Evolutionary conservation across 2,797 vertebrate genomes (phyloP), one percentile per base, ranked within the genome.

Genomic region (Staurois parvus): DNA sequence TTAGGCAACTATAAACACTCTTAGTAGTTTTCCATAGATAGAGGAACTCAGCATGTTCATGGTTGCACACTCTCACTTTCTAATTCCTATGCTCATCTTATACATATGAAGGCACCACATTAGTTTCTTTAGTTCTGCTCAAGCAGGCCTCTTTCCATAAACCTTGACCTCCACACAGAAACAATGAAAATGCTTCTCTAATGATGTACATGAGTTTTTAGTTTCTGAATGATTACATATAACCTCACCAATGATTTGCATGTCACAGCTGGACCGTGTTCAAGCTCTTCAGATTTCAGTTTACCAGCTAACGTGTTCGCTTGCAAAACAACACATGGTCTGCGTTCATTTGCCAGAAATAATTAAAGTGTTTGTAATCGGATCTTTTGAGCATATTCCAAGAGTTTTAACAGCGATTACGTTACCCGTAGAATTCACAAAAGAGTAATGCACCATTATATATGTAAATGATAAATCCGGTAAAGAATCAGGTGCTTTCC

Each of bases 261-360:
- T 32, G 30, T 26, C 40, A 52, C 21, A 66, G 59, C 42, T 40
- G 72, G 72, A 82, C 37, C 28, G 32, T 37, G 21, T 83, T 83
- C 72, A 83, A 83, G 48, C 81, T 75, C 37, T 75, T 83, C 59
- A 75, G 34, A 74, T 83, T 83, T 75, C 72, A 83, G 52, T 82
- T 82, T 82, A 64, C 70, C 81, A 75, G 30, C 37, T 42, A 34
- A 66, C 72, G 59, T 30, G 11, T 83, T 83, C 26, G 26, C 48
- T 83, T 83, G 56, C 81, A 83, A 73, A 82, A 83, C 28, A 83
- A 40, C 81, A 83, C 81, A 83, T 75, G 81, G 81, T 34, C 34
- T 83, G 10, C 40, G 29, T 75, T 52, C 24, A 4, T 40, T 59
- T 83, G 81, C 72, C 81, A 83, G 69, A 83, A 83, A 75, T 75